Conservation (phyloP, 2,113 vertebrate genomes). For the Martes martes region DNA sequence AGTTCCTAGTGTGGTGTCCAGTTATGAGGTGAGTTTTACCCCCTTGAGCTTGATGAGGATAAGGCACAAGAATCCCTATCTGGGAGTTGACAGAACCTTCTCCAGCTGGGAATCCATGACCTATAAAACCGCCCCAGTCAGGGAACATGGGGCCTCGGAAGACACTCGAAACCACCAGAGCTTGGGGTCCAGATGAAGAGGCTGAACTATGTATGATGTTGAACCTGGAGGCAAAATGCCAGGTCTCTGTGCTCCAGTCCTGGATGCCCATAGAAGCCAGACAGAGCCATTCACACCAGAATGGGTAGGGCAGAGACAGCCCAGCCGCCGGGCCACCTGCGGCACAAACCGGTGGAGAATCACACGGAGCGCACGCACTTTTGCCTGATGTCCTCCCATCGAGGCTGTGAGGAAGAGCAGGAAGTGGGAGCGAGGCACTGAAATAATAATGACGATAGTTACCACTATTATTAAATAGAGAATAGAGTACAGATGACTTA, state of each 20-base stretch:
- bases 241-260: rapidly evolving
- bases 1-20: not conserved
- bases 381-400: not conserved
- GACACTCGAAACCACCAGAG: not conserved
- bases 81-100: not conserved
- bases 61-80: not conserved
- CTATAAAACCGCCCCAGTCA: not conserved
- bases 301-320: rapidly evolving
- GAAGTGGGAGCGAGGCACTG: not conserved
- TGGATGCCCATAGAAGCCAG: not conserved
- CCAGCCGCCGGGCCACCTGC: rapidly evolving
- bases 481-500: not conserved
- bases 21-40: not conserved
- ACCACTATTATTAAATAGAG: not conserved
- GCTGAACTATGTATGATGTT: no score
- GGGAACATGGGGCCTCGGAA: not conserved
- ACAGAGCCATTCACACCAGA: rapidly evolving
- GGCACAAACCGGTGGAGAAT: not conserved
- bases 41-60: not conserved
- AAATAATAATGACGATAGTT: not conserved
- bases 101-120: not conserved
- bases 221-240: not conserved
- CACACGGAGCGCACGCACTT: not conserved
- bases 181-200: not conserved
- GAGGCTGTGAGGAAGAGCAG: not conserved